Evolutionary conservation across 1,140 invertebrate genomes (phyloP), one percentile per base, ranked within the genome.

Genomic region (Macrobrachium rosenbergii): DNA sequence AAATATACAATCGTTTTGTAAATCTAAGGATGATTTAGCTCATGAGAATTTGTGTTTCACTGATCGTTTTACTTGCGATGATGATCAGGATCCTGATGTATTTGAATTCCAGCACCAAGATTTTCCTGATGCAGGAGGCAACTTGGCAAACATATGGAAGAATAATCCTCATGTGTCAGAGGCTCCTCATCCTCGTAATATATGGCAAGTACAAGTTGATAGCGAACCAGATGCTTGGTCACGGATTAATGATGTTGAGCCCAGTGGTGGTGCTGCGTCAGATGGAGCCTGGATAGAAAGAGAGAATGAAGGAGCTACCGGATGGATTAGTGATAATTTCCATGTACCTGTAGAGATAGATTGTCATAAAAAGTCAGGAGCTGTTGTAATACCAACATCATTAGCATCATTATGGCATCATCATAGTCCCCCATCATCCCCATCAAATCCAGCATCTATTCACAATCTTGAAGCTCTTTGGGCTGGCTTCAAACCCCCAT

Each of bases 81-180:
- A 86, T 6, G 84, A 83, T 52, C 69, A 89, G 64, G 87, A 88
- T 37, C 83, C 76, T 62, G 89, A 88, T 76, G 82, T 89, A 3
- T 89, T 89, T 84, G 78, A 73, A 63, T 88, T 89, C 23, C 85
- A 89, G 58, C 75, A 83, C 16, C 79, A 88, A 72, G 89, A 89
- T 59, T 75, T 83, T 21, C 85, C 85, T n/a, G 85, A 87, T 58
- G 80, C 52, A 52, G 52, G 64, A 52, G 75, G 23, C 19, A 87
- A 72, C 14, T 63, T 87, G 79, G 78, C 85, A 81, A 81, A 43
- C 52, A 82, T 87, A 60, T 87, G 85, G 85, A 87, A 82, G 59
- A 80, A 67, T 75, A 62, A 52, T n/a, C 14, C 21, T 11, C 52
- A 52, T 3, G 3, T n/a, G 8, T 43, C 69, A 45, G 79, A 82